These are phyloP conservation scores for Drosophila lacertosa DNA, from an alignment of 1,140 invertebrate species.

Conservation along the genomic window DNA sequence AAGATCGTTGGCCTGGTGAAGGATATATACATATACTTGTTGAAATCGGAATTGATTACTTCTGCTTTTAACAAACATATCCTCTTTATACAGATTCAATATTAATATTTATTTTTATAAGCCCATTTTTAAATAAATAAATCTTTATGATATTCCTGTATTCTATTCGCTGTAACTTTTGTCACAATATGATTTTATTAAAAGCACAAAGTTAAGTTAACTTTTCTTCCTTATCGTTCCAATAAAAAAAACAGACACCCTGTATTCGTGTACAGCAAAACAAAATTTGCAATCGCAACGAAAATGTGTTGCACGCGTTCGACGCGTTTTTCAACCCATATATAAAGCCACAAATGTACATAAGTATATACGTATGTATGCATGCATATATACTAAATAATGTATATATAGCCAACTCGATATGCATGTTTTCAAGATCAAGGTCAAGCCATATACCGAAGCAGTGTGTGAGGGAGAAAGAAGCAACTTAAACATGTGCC, in stretches of 20 bases:
- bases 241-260: conserved; percentile 17
- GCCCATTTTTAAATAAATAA: too few relatives aligned
- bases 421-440: conserved; percentile 70
- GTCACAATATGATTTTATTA: too few relatives aligned
- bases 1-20: too few relatives aligned
- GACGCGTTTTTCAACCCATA: conserved; percentile 9
- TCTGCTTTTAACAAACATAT: too few relatives aligned
- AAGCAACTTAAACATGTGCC: conserved; percentile 62
- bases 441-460: conserved; percentile 66
- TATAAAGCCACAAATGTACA: conserved; percentile 5
- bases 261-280: conserved; percentile 18
- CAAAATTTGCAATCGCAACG: conserved; percentile 10
- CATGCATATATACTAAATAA: neutral
- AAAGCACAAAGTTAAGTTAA: too few relatives aligned
- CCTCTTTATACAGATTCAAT: too few relatives aligned
- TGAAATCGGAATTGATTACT: too few relatives aligned
- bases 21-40: too few relatives aligned
- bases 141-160: too few relatives aligned
- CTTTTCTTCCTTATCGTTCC: neutral
- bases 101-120: too few relatives aligned
- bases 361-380: neutral
- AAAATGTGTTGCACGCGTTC: conserved; percentile 20
- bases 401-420: neutral
- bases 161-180: too few relatives aligned
- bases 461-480: neutral